Conservation (phyloP, 2,888 invertebrate species). For the Andrena haemorrhoa region DNA sequence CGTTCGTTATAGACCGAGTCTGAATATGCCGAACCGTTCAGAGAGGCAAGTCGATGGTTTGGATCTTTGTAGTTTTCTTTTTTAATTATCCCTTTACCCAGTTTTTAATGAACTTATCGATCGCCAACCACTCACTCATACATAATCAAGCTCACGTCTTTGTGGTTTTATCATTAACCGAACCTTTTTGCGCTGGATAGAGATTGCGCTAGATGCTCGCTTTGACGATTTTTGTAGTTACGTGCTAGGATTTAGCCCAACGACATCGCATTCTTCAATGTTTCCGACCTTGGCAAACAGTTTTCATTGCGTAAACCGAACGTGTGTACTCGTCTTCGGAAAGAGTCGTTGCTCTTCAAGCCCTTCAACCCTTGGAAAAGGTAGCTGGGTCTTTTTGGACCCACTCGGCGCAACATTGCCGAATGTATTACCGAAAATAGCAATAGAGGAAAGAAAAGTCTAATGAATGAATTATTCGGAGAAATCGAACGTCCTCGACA, state of each 20-base stretch:
- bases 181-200: constrained; percentile 78
- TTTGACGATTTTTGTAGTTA: constrained; percentile 78
- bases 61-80: constrained; percentile 84
- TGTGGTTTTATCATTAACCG: constrained; percentile 81
- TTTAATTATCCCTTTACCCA: constrained; percentile 71
- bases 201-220: constrained; percentile 82
- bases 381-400: too few relatives aligned
- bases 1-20: constrained; percentile 85
- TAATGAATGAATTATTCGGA: too few relatives aligned
- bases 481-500: too few relatives aligned
- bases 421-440: too few relatives aligned
- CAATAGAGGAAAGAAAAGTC: too few relatives aligned
- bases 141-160: constrained; percentile 79
- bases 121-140: constrained; percentile 75
- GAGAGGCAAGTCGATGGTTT: constrained; percentile 85
- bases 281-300: constrained; percentile 46
- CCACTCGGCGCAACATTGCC: too few relatives aligned
- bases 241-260: constrained; percentile 76
- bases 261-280: constrained; percentile 70
- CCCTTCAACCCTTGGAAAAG: neutral
- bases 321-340: neutral
- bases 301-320: constrained; percentile 67
- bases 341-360: neutral
- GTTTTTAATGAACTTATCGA: constrained; percentile 72
- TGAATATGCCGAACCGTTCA: constrained; percentile 85